A percentile compares a stretch with the other conserved stretches of the same genome.
Conservation (phyloP, 2,113 vertebrate genomes). For the Cichladusa arquata region DNA sequence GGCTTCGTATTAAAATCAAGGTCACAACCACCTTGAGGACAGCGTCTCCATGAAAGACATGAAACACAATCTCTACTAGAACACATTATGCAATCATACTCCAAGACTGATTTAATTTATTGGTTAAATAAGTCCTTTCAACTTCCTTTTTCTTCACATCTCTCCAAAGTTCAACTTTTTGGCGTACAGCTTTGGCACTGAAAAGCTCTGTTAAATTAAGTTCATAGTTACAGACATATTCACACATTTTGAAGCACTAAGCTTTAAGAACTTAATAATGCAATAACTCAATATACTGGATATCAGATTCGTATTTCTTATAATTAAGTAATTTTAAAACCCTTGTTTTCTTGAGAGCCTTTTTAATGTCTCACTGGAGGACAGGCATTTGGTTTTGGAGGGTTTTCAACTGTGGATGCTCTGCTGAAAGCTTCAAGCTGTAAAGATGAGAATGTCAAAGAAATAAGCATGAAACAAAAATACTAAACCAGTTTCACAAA, state of each 20-base stretch:
- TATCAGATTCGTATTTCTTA: background rate
- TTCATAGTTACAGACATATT: background rate
- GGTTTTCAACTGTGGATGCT: background rate
- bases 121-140: background rate
- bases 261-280: background rate
- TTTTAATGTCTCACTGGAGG: background rate
- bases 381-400: background rate
- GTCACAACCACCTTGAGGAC: background rate
- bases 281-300: background rate
- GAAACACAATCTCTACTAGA: slow-evolving; percentile 37
- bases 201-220: background rate
- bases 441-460: background rate
- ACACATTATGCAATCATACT: background rate
- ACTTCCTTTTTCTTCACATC: background rate
- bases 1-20: background rate
- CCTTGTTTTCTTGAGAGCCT: background rate
- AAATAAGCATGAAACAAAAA: background rate
- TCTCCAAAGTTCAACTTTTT: background rate
- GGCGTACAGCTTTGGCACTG: background rate
- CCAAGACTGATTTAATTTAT: background rate
- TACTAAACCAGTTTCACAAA: background rate
- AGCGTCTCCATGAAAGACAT: background rate
- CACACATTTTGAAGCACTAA: background rate
- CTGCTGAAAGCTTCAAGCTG: background rate
- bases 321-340: background rate